Percentiles rank a stretch among this genome's conserved stretches.
phyloP scores from a whole-genome alignment of 2,888 invertebrate species.

The Mamestra brassicae region DNA sequence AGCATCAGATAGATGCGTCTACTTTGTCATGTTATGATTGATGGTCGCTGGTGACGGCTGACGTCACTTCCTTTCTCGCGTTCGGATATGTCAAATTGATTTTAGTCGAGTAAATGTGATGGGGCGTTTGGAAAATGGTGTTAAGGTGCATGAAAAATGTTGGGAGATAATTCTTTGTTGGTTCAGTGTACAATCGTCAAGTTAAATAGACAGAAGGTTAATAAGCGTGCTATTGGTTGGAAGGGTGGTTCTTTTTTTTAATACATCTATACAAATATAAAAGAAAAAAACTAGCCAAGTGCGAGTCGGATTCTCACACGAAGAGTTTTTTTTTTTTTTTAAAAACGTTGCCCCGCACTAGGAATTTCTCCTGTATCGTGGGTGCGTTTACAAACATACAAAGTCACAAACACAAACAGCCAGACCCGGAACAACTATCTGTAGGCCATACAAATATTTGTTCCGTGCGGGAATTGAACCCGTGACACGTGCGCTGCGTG shows the following conservation, averaged over 20 bases:
- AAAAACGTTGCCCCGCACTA: too few species aligned
- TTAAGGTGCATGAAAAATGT: conserved; percentile 49
- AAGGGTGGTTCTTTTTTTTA: too few species aligned
- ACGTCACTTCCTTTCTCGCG: conserved; percentile 59
- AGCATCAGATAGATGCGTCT: conserved; percentile 76
- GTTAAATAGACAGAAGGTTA: background rate
- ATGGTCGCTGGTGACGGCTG: conserved; percentile 66
- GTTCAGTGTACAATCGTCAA: background rate
- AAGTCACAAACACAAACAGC: too few species aligned
- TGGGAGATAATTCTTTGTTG: conserved; percentile 31
- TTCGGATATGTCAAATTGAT: conserved; percentile 64
- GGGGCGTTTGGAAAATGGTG: conserved; percentile 30
- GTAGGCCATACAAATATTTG: too few species aligned
- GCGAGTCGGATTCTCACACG: too few species aligned
- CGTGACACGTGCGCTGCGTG: too few species aligned
- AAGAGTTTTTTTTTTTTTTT: too few species aligned
- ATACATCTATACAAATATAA: background rate
- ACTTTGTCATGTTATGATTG: conserved; percentile 84
- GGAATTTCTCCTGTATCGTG: too few species aligned
- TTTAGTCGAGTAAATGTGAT: conserved; percentile 55
- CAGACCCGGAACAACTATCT: too few species aligned
- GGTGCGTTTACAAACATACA: too few species aligned
- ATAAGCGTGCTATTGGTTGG: too few species aligned
- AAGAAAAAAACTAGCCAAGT: background rate
- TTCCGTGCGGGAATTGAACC: too few species aligned